A percentile compares a stretch with the other conserved stretches of the same genome.
Conservation (phyloP, 2,888 invertebrate genomes). For the Phortica okadai region DNA sequence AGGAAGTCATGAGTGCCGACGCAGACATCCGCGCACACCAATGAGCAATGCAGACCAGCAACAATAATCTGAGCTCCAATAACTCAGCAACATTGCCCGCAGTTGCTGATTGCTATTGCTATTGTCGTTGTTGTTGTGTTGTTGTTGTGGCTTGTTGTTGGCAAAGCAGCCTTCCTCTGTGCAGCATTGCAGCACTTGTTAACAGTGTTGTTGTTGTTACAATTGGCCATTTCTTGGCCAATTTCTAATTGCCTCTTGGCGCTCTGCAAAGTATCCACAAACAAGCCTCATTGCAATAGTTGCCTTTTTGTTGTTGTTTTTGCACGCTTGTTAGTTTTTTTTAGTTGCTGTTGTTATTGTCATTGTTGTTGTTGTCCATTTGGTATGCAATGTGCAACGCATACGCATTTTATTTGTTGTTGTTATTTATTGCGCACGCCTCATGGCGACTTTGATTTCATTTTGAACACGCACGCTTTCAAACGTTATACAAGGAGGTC, state of each 20-base stretch:
- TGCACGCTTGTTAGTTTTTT: slow-evolving; percentile 29
- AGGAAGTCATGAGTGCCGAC: slow-evolving; percentile 63
- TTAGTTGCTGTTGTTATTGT: slow-evolving; percentile 14
- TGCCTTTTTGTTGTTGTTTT: slow-evolving; percentile 5
- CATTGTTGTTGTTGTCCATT: background rate
- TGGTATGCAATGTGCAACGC: slow-evolving; percentile 1
- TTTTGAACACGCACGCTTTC: background rate
- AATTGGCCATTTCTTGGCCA: slow-evolving; percentile 60
- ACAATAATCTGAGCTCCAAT: background rate
- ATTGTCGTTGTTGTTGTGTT: slow-evolving; percentile 44
- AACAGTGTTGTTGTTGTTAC: slow-evolving; percentile 21
- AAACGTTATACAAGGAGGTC: background rate
- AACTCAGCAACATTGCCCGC: slow-evolving; percentile 31
- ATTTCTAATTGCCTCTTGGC: slow-evolving; percentile 57
- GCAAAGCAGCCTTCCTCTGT: background rate
- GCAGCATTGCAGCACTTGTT: slow-evolving; percentile 9
- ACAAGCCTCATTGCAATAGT: slow-evolving; percentile 12
- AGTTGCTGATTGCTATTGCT: slow-evolving; percentile 49
- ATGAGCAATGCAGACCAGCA: background rate
- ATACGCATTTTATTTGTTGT: slow-evolving; percentile 20
- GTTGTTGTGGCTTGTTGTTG: slow-evolving; percentile 11
- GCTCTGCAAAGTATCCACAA: slow-evolving; percentile 23
- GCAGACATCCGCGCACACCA: slow-evolving; percentile 41
- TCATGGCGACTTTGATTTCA: background rate
- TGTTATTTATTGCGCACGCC: slow-evolving; percentile 24